Percentiles rank a stretch among this genome's conserved stretches.
Conservation (phyloP, 2,888 invertebrate genomes). For the Agonopterix heracliana region DNA sequence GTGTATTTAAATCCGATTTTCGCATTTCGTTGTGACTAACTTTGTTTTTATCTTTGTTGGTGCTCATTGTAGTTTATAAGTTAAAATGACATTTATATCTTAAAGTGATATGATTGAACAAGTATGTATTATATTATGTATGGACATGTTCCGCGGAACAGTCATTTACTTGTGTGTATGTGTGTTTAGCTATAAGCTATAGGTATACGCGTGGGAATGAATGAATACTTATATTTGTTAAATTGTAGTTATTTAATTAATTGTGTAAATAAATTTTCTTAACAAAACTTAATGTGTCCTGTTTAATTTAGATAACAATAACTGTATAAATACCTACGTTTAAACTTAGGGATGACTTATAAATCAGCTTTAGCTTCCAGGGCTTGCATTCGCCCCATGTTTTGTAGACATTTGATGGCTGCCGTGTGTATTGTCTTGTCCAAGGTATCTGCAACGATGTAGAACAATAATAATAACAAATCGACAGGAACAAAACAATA, state of each 20-base stretch:
- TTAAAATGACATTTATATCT: slow-evolving; percentile 12
- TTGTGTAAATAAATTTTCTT: slow-evolving; percentile 65
- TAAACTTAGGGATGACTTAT: not conserved
- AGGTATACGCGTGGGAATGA: slow-evolving; percentile 7
- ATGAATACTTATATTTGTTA: slow-evolving; percentile 43
- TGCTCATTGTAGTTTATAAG: slow-evolving; percentile 21
- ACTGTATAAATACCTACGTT: not conserved
- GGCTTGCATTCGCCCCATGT: slow-evolving; percentile 55
- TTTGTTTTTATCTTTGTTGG: slow-evolving; percentile 7
- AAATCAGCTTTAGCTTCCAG: slow-evolving; percentile 32
- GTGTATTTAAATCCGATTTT: not conserved
- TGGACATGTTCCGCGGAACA: too few species aligned
- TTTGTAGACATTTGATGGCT: slow-evolving; percentile 82
- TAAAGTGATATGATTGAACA: slow-evolving; percentile 16
- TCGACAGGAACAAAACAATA: not conserved
- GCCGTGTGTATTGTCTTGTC: slow-evolving; percentile 86
- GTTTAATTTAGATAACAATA: not conserved
- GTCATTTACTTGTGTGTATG: slow-evolving; percentile 1
- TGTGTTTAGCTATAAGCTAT: slow-evolving; percentile 1
- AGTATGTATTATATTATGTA: slow-evolving; percentile 9
- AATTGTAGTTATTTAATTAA: slow-evolving; percentile 42
- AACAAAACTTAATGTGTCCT: slow-evolving; percentile 17
- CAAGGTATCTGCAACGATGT: slow-evolving; percentile 78
- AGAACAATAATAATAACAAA: too few species aligned
- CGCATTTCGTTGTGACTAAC: not conserved